Evolutionary conservation across 2,888 invertebrate genomes (phyloP).

Genomic region (Zootermopsis nevadensis): DNA sequence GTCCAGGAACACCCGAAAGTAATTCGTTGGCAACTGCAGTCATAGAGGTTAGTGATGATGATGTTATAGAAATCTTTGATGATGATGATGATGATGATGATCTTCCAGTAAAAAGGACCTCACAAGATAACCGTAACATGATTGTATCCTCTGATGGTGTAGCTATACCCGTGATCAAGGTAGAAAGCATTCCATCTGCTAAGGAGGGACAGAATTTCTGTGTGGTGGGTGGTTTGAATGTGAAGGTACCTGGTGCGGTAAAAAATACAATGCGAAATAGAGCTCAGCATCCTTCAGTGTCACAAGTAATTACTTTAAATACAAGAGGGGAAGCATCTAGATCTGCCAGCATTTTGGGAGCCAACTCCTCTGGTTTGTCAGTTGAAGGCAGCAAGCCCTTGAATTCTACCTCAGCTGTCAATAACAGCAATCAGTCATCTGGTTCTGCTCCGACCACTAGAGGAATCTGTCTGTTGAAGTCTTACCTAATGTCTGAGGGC

Average conservation of each 20-base stretch:
- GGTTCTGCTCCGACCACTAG: not conserved
- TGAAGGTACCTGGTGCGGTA: not conserved
- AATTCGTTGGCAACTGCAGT: not conserved
- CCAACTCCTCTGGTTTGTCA: no score
- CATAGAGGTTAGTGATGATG: not conserved
- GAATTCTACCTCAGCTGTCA: not conserved
- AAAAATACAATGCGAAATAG: not conserved
- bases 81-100: slow-evolving; percentile 14
- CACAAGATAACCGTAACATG: not conserved
- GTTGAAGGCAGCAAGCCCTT: no score
- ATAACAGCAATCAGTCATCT: not conserved
- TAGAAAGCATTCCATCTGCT: not conserved
- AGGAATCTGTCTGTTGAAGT: not conserved
- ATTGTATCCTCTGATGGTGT: slow-evolving; percentile 1
- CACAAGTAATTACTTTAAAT: no score
- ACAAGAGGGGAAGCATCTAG: no score
- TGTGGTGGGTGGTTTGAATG: slow-evolving; percentile 21
- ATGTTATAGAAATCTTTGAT: slow-evolving; percentile 14
- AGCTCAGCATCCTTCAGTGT: no score
- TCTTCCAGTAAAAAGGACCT: not conserved
- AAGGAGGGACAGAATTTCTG: not conserved
- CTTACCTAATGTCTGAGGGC: not conserved
- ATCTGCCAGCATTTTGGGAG: no score
- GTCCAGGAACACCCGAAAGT: not conserved
- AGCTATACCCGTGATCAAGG: not conserved